Evolutionary conservation across 2,113 vertebrate genomes (phyloP).

Genomic region (Pseudopipra pipra): DNA sequence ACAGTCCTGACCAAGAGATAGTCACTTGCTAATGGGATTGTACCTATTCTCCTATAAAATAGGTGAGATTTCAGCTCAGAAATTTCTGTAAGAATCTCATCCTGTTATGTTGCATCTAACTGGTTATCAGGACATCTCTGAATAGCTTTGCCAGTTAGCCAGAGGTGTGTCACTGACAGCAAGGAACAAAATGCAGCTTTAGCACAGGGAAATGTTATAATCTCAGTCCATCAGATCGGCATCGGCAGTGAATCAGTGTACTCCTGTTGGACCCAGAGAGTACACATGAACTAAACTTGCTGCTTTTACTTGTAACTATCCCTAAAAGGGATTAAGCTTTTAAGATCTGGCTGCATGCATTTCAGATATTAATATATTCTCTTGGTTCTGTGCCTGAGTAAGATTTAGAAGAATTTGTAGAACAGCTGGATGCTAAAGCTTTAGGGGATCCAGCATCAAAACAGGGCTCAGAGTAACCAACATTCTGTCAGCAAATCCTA

Average conservation of each 20-base stretch:
- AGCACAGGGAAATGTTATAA: neutral
- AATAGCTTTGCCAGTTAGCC: neutral
- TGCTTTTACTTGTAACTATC: neutral
- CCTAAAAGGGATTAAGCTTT: conserved; percentile 11
- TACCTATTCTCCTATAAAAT: neutral
- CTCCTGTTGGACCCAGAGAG: neutral
- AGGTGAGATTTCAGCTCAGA: neutral
- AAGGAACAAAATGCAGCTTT: neutral
- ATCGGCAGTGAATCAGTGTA: neutral
- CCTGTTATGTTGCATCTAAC: neutral
- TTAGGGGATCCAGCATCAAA: neutral
- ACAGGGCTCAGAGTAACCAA: neutral
- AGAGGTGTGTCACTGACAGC: neutral
- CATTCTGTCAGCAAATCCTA: conserved; percentile 4
- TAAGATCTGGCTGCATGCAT: neutral
- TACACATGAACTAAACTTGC: neutral
- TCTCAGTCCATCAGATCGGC: neutral
- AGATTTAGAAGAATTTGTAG: conserved; percentile 25
- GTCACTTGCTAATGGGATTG: neutral
- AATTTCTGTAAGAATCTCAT: neutral
- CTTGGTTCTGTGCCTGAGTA: neutral
- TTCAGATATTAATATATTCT: neutral
- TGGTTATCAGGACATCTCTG: neutral
- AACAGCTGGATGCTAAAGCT: neutral
- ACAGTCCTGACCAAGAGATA: neutral